Conservation (phyloP, 2,113 vertebrate genomes). For the Cettia cetti region DNA sequence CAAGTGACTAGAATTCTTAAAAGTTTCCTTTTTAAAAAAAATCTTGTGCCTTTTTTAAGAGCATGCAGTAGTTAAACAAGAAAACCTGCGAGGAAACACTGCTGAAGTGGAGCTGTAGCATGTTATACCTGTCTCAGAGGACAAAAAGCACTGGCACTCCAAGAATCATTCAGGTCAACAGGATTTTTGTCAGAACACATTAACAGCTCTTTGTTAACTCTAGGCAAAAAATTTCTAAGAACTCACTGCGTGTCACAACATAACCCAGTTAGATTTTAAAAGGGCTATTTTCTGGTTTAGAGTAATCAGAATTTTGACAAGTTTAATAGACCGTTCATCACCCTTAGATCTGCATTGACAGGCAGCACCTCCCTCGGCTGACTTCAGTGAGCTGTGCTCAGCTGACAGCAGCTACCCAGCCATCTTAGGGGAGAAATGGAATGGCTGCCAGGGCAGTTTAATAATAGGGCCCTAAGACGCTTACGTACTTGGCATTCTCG, state of each 20-base stretch:
- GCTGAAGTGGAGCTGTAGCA: neutral
- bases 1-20: neutral
- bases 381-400: neutral
- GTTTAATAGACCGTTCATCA: neutral
- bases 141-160: neutral
- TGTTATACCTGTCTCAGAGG: neutral
- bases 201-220: neutral
- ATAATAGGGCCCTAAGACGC: neutral
- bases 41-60: neutral
- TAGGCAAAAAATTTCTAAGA: neutral
- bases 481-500: slow-evolving; percentile 87
- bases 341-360: neutral
- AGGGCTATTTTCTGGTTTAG: neutral
- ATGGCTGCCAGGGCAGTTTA: neutral
- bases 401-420: neutral
- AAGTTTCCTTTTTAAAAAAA: neutral
- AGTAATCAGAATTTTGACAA: neutral
- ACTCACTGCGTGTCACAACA: neutral
- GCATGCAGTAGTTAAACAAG: neutral
- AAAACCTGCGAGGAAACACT: neutral
- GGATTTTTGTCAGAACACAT: neutral
- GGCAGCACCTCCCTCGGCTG: neutral
- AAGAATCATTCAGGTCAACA: neutral
- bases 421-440: neutral
- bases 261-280: neutral